phyloP scores from a whole-genome alignment of 1,140 invertebrate species.

The honey bee (Apis mellifera) region DNA sequence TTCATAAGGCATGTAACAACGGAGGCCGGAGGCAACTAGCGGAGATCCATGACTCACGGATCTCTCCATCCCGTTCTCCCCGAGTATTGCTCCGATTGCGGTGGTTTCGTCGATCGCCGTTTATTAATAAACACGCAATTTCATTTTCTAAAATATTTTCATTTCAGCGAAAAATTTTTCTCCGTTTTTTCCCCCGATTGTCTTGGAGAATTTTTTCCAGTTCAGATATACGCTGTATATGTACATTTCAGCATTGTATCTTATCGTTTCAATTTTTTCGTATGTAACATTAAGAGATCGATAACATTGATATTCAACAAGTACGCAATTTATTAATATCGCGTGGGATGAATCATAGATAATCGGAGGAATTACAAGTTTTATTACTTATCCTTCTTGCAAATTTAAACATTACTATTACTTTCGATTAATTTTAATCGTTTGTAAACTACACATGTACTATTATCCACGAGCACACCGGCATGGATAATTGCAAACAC shows the following conservation, averaged over 20 bases:
- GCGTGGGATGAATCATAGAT: conserved; percentile 20
- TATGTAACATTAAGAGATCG: neutral
- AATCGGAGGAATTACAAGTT: neutral
- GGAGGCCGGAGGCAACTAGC: conserved; percentile 6
- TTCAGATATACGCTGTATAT: too few relatives aligned
- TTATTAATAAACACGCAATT: conserved; percentile 4
- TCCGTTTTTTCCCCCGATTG: too few relatives aligned
- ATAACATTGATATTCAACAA: neutral
- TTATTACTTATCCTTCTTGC: neutral
- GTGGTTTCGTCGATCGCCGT: conserved; percentile 13
- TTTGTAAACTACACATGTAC: neutral
- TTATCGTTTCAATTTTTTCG: too few relatives aligned
- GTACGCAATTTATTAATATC: conserved; percentile 1
- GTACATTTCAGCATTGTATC: too few relatives aligned
- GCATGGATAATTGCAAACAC: conserved; percentile 32
- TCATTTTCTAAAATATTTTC: conserved; percentile 31
- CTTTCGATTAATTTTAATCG: conserved; percentile 1
- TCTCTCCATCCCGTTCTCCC: conserved; percentile 48
- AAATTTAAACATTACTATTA: conserved; percentile 30
- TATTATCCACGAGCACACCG: neutral
- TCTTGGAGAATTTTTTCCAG: too few relatives aligned
- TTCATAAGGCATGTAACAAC: neutral
- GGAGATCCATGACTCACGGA: conserved; percentile 42
- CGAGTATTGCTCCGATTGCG: conserved; percentile 30
- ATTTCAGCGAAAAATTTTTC: neutral